Percentiles rank a stretch among this genome's conserved stretches.
Conservation (phyloP, 2,113 vertebrate genomes). For the Podiceps cristatus region DNA sequence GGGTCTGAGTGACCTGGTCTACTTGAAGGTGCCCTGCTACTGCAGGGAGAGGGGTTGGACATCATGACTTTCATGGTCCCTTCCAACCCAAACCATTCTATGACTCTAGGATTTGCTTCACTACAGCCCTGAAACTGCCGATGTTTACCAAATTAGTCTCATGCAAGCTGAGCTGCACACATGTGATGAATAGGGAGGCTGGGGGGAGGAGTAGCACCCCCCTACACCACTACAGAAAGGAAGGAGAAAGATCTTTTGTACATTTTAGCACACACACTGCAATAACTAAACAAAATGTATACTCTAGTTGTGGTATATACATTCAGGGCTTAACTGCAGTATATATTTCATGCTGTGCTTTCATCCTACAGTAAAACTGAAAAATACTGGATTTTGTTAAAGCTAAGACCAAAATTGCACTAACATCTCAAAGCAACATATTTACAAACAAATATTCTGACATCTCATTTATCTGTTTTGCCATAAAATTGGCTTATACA, state of each 20-base stretch:
- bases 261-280: background rate
- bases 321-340: background rate
- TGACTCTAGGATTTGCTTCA: background rate
- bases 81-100: too few relatives aligned
- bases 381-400: background rate
- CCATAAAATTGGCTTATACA: conserved; percentile 55
- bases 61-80: too few relatives aligned
- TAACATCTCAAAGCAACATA: conserved; percentile 21
- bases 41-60: too few relatives aligned
- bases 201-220: background rate
- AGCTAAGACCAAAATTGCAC: background rate
- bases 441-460: conserved; percentile 56
- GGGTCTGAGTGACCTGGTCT: too few relatives aligned
- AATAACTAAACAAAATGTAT: background rate
- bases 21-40: too few relatives aligned
- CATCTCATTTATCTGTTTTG: conserved; percentile 47
- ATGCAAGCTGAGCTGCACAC: background rate
- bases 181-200: background rate
- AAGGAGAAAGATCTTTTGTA: background rate
- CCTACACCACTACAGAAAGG: background rate
- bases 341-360: background rate
- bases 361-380: background rate
- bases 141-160: background rate
- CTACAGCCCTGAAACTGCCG: background rate
- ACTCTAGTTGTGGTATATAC: background rate